Evolutionary conservation across 2,888 invertebrate species (phyloP).

Genomic region (Machimus atricapillus): DNA sequence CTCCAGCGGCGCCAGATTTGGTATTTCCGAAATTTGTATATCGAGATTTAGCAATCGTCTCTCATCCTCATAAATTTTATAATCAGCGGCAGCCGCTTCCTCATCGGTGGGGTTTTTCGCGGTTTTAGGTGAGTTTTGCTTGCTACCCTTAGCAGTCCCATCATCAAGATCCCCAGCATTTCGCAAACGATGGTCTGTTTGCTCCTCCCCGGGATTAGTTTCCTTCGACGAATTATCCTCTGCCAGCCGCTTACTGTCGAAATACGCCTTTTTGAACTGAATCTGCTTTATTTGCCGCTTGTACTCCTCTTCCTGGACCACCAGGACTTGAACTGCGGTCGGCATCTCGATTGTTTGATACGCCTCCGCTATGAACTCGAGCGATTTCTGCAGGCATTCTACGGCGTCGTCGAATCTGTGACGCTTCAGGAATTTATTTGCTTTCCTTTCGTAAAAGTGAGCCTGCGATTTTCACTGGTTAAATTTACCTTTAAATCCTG

Average conservation of each 20-base stretch:
- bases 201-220: not conserved
- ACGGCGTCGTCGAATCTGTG: slow-evolving; percentile 59
- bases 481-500: not conserved
- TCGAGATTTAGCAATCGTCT: slow-evolving; percentile 8
- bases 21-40: slow-evolving; percentile 51
- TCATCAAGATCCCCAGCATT: not conserved
- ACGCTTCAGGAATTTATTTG: slow-evolving; percentile 56
- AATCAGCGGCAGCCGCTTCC: not conserved
- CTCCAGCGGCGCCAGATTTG: slow-evolving; percentile 57
- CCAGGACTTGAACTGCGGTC: slow-evolving; percentile 55
- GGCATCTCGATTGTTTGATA: slow-evolving; percentile 54
- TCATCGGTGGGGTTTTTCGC: slow-evolving; percentile 41
- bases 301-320: slow-evolving; percentile 57
- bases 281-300: slow-evolving; percentile 57
- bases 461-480: slow-evolving; percentile 51
- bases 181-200: not conserved
- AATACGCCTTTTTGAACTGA: slow-evolving; percentile 56
- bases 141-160: slow-evolving; percentile 55
- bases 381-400: slow-evolving; percentile 57
- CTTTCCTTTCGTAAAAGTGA: slow-evolving; percentile 60
- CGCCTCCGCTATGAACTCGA: slow-evolving; percentile 57
- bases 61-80: slow-evolving; percentile 29
- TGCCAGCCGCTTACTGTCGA: slow-evolving; percentile 53
- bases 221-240: not conserved
- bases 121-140: slow-evolving; percentile 56